Conservation (phyloP, 2,888 invertebrate genomes). For the Geotrupes spiniger region DNA sequence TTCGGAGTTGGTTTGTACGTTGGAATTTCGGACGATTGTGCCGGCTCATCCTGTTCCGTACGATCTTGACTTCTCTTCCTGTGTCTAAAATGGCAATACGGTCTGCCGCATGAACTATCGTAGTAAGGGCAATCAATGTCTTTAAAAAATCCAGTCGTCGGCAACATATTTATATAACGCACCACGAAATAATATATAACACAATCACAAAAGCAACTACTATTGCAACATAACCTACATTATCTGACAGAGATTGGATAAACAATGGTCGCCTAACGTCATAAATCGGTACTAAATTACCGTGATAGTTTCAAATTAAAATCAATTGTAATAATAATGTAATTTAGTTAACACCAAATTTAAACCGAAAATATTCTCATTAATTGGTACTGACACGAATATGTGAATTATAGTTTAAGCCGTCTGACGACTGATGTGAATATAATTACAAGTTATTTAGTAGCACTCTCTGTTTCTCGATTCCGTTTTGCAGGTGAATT, state of each 20-base stretch:
- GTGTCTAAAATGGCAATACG: slow-evolving; percentile 92
- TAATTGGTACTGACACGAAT: too few relatives aligned
- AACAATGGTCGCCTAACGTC: slow-evolving; percentile 9
- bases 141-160: slow-evolving; percentile 86
- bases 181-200: neutral
- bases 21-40: slow-evolving; percentile 46
- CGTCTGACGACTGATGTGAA: too few relatives aligned
- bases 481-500: too few relatives aligned
- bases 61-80: slow-evolving; percentile 63
- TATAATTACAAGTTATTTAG: too few relatives aligned
- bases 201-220: slow-evolving; percentile 4
- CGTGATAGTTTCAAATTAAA: too few relatives aligned
- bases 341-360: too few relatives aligned
- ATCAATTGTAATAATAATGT: too few relatives aligned
- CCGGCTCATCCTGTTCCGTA: slow-evolving; percentile 50
- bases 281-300: too few relatives aligned
- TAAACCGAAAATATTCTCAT: too few relatives aligned
- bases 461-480: too few relatives aligned
- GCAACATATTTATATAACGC: slow-evolving; percentile 65
- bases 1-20: slow-evolving; percentile 52
- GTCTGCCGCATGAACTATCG: slow-evolving; percentile 78
- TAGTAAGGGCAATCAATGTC: slow-evolving; percentile 83
- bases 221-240: slow-evolving; percentile 19
- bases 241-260: slow-evolving; percentile 14
- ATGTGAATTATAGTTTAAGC: too few relatives aligned